Conservation (phyloP, 1,140 invertebrate species). For the Sycophaga agraensis region DNA sequence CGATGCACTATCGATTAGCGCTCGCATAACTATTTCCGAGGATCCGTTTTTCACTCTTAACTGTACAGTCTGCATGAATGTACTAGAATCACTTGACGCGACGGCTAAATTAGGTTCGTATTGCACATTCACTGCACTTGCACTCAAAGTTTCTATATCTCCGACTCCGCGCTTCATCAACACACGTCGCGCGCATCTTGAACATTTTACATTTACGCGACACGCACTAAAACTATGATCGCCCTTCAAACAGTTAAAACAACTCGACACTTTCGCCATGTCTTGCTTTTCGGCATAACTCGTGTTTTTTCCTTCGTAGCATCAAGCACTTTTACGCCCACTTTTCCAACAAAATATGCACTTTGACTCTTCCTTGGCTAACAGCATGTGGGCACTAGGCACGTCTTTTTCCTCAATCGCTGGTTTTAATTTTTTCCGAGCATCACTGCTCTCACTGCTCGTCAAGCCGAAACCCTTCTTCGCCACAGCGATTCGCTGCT, state of each 20-base stretch:
- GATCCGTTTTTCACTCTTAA: too few relatives aligned
- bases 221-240: conserved; percentile 18
- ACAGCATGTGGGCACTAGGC: neutral
- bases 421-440: neutral
- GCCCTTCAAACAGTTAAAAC: neutral
- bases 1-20: too few relatives aligned
- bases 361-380: neutral
- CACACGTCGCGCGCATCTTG: too few relatives aligned
- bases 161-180: too few relatives aligned
- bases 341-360: neutral
- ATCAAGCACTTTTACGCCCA: neutral
- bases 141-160: too few relatives aligned
- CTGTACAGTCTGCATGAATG: too few relatives aligned
- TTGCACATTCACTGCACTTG: too few relatives aligned
- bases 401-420: neutral
- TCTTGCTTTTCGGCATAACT: neutral
- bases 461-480: conserved; percentile 19
- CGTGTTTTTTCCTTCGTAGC: neutral
- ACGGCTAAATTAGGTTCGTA: too few relatives aligned
- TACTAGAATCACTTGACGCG: too few relatives aligned
- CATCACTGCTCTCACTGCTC: too few relatives aligned
- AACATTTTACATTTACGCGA: neutral
- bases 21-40: too few relatives aligned
- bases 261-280: neutral
- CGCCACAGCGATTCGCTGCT: conserved; percentile 36